Conservation (phyloP, 2,888 invertebrate genomes). For the Ferrisia virgata region DNA sequence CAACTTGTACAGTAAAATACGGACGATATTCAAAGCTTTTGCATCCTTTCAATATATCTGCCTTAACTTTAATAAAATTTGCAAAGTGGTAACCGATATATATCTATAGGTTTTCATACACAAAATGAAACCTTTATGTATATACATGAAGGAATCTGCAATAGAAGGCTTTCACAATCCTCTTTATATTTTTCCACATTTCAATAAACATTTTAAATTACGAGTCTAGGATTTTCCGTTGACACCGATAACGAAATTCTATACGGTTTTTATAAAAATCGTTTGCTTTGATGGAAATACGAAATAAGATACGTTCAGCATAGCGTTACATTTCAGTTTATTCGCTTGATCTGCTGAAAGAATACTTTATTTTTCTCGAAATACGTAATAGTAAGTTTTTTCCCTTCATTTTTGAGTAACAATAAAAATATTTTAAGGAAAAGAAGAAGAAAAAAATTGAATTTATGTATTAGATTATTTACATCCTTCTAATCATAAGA, state of each 20-base stretch:
- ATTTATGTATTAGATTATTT: neutral
- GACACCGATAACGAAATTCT: constrained; percentile 17
- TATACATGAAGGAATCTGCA: constrained; percentile 38
- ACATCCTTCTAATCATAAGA: neutral
- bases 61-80: constrained; percentile 17
- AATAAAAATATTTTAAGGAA: neutral
- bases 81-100: constrained; percentile 17
- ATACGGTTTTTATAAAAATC: constrained; percentile 8
- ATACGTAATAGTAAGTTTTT: neutral
- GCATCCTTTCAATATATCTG: constrained; percentile 5
- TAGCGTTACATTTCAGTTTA: constrained; percentile 17
- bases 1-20: constrained; percentile 9
- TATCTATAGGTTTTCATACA: constrained; percentile 14
- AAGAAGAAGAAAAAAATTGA: neutral
- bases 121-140: constrained; percentile 31
- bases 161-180: constrained; percentile 29
- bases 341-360: constrained; percentile 9
- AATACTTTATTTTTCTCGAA: constrained; percentile 5
- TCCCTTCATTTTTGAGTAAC: neutral
- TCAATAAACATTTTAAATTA: constrained; percentile 40
- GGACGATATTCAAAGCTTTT: constrained; percentile 10
- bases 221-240: constrained; percentile 17
- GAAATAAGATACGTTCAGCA: constrained; percentile 17
- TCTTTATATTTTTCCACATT: constrained; percentile 40
- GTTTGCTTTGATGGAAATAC: constrained; percentile 17